Conservation (phyloP, 2,113 vertebrate species). For the Coreoperca whiteheadi region DNA sequence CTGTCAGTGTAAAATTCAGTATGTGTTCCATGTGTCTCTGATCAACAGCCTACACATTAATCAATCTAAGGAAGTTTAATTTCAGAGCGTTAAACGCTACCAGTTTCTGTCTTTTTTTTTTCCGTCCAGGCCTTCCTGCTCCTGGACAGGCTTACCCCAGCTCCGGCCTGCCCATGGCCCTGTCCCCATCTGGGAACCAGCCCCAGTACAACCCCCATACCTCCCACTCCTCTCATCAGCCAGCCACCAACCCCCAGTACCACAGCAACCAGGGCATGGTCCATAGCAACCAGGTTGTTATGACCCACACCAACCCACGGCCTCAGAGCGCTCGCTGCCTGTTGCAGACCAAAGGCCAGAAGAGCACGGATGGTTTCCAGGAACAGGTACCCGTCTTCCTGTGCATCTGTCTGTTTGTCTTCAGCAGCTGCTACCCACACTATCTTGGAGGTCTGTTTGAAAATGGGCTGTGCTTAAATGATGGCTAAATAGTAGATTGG, state of each 20-base stretch:
- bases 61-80: not conserved
- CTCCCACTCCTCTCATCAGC: constrained; percentile 84
- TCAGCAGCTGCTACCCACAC: not conserved
- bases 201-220: constrained; percentile 82
- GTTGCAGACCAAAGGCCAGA: constrained; percentile 97
- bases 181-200: constrained; percentile 79
- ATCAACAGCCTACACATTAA: not conserved
- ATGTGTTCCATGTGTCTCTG: not conserved
- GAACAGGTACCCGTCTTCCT: constrained; percentile 89
- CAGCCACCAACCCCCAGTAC: constrained; percentile 90
- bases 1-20: not conserved
- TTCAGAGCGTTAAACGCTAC: not conserved
- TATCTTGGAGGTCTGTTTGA: constrained; percentile 46
- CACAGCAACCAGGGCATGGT: constrained; percentile 78
- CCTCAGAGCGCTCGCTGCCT: constrained; percentile 94
- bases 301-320: constrained; percentile 86
- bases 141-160: constrained; percentile 81
- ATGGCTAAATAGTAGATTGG: constrained; percentile 1
- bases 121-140: constrained; percentile 74
- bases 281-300: constrained; percentile 79
- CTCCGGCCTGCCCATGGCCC: constrained; percentile 79
- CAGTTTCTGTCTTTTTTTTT: constrained; percentile 9
- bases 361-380: constrained; percentile 95
- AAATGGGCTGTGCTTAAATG: constrained; percentile 23
- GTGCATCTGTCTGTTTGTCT: not conserved